Percentiles rank a stretch among this genome's conserved stretches.
Evolutionary conservation across 1,140 invertebrate genomes (phyloP).

Genomic region (Cryptotermes secundus): DNA sequence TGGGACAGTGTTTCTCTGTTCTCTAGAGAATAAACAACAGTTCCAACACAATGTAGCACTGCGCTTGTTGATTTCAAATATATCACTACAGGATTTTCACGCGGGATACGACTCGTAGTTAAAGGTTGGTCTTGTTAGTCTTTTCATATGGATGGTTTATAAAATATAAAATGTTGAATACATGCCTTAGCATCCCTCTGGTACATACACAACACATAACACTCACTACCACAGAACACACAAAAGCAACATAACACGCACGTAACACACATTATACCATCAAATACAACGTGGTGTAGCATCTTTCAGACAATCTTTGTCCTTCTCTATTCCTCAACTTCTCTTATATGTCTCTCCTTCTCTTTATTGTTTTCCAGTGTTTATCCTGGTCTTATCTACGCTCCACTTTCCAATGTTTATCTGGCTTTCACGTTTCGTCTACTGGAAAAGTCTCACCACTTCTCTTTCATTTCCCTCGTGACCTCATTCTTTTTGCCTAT

Average conservation of each 20-base stretch:
- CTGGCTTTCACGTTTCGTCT: constrained; percentile 13
- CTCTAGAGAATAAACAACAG: neutral
- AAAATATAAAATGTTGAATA: neutral
- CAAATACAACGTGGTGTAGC: neutral
- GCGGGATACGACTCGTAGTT: neutral
- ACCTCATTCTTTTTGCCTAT: neutral
- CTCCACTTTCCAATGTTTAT: constrained; percentile 13
- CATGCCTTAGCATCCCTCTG: neutral
- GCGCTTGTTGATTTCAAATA: neutral
- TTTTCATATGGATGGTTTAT: neutral
- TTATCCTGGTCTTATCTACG: neutral
- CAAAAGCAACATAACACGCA: no score
- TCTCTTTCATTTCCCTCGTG: constrained; percentile 12
- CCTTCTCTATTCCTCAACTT: neutral
- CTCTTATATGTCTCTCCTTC: neutral
- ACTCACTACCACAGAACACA: no score
- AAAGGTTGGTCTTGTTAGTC: neutral
- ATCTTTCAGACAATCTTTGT: neutral
- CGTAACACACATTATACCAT: no score
- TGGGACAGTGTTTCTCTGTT: neutral
- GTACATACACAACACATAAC: no score
- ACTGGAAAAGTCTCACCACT: neutral
- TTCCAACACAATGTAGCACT: neutral
- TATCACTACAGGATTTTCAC: neutral
- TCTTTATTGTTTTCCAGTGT: neutral